These are phyloP conservation scores for Panthera tigris DNA, from an alignment of 2,113 vertebrate genomes.

Conservation along the genomic window DNA sequence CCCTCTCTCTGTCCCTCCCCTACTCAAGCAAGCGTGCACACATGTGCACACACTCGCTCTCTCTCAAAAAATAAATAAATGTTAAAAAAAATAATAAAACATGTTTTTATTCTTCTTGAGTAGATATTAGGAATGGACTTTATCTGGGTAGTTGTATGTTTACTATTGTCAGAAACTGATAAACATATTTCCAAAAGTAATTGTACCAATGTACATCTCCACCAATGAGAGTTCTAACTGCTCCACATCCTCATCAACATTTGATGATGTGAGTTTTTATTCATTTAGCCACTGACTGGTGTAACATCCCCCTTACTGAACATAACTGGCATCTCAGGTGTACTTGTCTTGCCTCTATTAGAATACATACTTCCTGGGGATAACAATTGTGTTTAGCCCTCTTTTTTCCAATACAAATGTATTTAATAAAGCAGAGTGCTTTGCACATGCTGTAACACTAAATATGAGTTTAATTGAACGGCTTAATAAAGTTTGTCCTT, in stretches of 20 bases:
- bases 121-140: not conserved
- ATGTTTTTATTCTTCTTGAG: not conserved
- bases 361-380: not conserved
- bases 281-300: not conserved
- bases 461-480: constrained; percentile 1
- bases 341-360: not conserved
- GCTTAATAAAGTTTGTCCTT: constrained; percentile 37
- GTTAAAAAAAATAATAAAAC: no score
- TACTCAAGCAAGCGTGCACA: no score
- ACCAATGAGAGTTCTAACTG: not conserved
- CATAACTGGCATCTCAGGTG: not conserved
- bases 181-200: constrained; percentile 1
- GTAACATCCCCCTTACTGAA: not conserved
- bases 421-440: not conserved
- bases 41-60: no score
- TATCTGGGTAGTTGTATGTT: not conserved
- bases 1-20: no score
- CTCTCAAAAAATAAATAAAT: no score
- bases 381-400: not conserved
- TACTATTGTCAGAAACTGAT: not conserved
- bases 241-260: not conserved
- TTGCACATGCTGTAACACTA: not conserved
- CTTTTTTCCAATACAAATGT: not conserved
- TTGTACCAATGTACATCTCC: not conserved
- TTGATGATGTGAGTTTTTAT: not conserved